Evolutionary conservation across 2,888 invertebrate genomes (phyloP).

Genomic region (Belgica antarctica): DNA sequence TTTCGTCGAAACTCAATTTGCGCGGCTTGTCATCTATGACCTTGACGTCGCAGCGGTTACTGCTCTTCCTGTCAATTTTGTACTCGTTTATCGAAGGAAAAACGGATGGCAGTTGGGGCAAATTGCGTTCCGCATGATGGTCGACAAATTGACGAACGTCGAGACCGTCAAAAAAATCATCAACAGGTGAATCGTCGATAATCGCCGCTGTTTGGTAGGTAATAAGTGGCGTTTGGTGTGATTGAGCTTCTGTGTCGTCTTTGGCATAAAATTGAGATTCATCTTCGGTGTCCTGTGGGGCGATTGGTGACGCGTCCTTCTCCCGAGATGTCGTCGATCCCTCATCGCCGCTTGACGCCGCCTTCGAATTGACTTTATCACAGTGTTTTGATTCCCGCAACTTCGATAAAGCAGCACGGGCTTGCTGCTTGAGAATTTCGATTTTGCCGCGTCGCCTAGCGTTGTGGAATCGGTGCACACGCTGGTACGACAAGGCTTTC

Average conservation of each 20-base stretch:
- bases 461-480: constrained; percentile 3
- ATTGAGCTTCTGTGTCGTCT: constrained; percentile 15
- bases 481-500: constrained; percentile 11
- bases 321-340: too few relatives aligned
- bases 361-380: background rate
- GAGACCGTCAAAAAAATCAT: too few relatives aligned
- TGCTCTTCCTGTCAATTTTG: constrained; percentile 34
- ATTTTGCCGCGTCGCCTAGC: constrained; percentile 24
- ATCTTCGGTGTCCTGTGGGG: background rate
- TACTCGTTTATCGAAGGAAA: constrained; percentile 41
- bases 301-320: constrained; percentile 3
- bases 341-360: too few relatives aligned
- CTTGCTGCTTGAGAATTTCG: constrained; percentile 12
- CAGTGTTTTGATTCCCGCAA: background rate
- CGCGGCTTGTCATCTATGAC: constrained; percentile 28
- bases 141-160: too few relatives aligned
- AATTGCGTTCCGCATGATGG: constrained; percentile 20
- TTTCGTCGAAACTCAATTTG: constrained; percentile 44
- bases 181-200: constrained; percentile 7
- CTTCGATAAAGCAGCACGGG: constrained; percentile 11
- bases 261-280: constrained; percentile 40
- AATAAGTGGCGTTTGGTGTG: background rate
- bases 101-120: constrained; percentile 20
- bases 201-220: background rate
- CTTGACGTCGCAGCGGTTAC: constrained; percentile 20